Conservation (phyloP, 2,797 vertebrate species). For the Gadopsis marmoratus region DNA sequence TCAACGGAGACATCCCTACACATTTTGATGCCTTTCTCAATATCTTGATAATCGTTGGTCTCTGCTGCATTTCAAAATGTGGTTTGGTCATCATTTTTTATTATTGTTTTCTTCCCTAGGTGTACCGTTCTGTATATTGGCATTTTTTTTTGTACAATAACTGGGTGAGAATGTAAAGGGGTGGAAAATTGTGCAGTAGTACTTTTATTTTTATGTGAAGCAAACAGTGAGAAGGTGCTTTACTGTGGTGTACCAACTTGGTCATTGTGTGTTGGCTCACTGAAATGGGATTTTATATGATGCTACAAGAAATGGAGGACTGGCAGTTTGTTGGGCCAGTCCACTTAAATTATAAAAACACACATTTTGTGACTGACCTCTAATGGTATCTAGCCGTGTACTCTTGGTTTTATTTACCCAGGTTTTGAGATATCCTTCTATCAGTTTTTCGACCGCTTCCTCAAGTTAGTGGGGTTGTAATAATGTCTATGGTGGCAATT, state of each 20-base stretch:
- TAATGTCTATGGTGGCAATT: background rate
- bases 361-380: background rate
- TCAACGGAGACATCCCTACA: constrained; percentile 46
- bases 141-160: constrained; percentile 85
- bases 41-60: constrained; percentile 55
- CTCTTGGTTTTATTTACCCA: constrained; percentile 6
- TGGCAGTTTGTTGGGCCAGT: constrained; percentile 19
- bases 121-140: constrained; percentile 84
- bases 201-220: constrained; percentile 84
- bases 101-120: constrained; percentile 72
- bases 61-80: constrained; percentile 71
- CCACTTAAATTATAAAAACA: constrained; percentile 24
- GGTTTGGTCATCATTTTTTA: constrained; percentile 55
- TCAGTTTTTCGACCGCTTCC: background rate
- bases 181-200: constrained; percentile 78
- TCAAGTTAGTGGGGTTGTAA: no score
- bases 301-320: constrained; percentile 28
- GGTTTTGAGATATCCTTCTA: background rate
- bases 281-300: constrained; percentile 66
- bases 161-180: constrained; percentile 83
- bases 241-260: constrained; percentile 87
- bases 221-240: constrained; percentile 84
- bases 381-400: constrained; percentile 1
- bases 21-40: constrained; percentile 78
- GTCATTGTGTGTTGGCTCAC: constrained; percentile 69